Evolutionary conservation across 2,113 vertebrate genomes (phyloP).

Genomic region (Festucalex cinctus): DNA sequence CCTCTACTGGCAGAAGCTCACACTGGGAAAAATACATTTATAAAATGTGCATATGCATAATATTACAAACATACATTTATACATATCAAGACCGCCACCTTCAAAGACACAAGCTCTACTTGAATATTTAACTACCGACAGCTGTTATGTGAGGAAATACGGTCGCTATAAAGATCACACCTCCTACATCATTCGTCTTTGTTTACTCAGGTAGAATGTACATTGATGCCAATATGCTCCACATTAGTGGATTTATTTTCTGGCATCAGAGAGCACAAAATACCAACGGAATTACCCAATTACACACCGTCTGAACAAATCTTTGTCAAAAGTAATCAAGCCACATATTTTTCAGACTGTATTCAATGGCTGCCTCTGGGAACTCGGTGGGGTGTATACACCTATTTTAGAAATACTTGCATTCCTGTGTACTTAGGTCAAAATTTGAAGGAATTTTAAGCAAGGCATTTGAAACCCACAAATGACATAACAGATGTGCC

Average conservation of each 20-base stretch:
- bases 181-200: conserved; percentile 24
- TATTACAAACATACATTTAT: no score
- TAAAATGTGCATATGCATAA: neutral
- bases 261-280: conserved; percentile 26
- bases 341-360: conserved; percentile 22
- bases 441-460: no score
- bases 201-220: conserved; percentile 27
- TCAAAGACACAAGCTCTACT: neutral
- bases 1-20: conserved; percentile 29
- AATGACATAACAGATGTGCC: no score
- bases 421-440: no score
- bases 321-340: conserved; percentile 27
- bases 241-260: conserved; percentile 16
- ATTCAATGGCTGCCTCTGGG: conserved; percentile 12
- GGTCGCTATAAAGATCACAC: no score
- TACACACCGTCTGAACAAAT: conserved; percentile 35
- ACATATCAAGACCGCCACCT: neutral
- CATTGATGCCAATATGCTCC: conserved; percentile 9
- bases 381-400: conserved; percentile 2
- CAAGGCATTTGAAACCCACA: no score
- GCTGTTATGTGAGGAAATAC: neutral
- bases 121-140: neutral
- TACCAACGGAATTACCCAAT: conserved; percentile 35
- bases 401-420: no score
- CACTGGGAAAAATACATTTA: neutral